Evolutionary conservation across 2,797 vertebrate genomes (phyloP).

Genomic region (Craterocephalus amniculus): DNA sequence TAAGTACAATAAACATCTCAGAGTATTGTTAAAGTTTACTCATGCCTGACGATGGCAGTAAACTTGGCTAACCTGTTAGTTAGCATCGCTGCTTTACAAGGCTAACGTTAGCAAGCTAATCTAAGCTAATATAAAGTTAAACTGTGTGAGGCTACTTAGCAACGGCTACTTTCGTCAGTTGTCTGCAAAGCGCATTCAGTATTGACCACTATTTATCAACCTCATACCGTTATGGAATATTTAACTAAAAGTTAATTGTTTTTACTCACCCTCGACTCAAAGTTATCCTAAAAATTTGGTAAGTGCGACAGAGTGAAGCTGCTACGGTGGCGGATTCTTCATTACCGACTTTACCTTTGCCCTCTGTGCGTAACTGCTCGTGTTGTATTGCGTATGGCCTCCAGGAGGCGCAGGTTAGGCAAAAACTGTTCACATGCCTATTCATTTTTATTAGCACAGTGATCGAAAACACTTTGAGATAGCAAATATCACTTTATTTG

Average conservation of each 20-base stretch:
- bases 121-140: slow-evolving; percentile 68
- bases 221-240: not conserved
- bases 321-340: slow-evolving; percentile 68
- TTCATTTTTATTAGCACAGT: not conserved
- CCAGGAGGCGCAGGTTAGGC: slow-evolving; percentile 27
- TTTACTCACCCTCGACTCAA: slow-evolving; percentile 64
- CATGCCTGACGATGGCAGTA: slow-evolving; percentile 5
- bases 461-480: not conserved
- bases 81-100: slow-evolving; percentile 36
- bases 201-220: not conserved
- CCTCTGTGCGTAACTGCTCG: slow-evolving; percentile 42
- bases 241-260: not conserved
- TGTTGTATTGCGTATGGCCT: slow-evolving; percentile 5
- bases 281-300: slow-evolving; percentile 62
- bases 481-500: not conserved
- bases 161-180: slow-evolving; percentile 10
- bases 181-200: not conserved
- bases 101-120: slow-evolving; percentile 64
- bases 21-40: not conserved
- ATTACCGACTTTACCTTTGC: slow-evolving; percentile 71
- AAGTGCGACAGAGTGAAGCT: slow-evolving; percentile 66
- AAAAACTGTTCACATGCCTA: not conserved
- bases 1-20: accelerated
- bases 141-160: slow-evolving; percentile 46
- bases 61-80: slow-evolving; percentile 54